phyloP scores from a whole-genome alignment of 2,113 vertebrate species.

The Notarius quadriscutis region DNA sequence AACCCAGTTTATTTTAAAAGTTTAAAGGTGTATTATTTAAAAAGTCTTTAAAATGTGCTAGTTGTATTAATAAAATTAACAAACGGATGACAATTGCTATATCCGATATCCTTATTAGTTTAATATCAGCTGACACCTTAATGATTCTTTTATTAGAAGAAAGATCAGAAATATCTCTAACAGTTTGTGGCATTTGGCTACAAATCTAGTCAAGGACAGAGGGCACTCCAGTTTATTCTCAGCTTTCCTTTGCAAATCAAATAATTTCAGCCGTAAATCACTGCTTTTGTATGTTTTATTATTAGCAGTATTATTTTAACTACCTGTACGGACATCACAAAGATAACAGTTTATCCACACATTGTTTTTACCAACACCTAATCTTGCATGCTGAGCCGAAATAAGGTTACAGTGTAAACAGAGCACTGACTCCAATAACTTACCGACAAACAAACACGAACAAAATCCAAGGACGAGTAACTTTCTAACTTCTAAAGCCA shows the following conservation, averaged over 20 bases:
- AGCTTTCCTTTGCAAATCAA: neutral
- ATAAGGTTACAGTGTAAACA: neutral
- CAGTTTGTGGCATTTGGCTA: neutral
- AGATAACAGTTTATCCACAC: neutral
- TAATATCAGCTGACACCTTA: neutral
- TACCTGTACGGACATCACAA: neutral
- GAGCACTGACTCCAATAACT: neutral
- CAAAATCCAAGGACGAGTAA: constrained; percentile 3
- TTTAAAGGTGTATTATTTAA: neutral
- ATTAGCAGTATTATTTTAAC: too few relatives aligned
- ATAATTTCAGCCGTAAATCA: neutral
- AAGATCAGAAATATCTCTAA: too few relatives aligned
- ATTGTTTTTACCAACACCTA: neutral
- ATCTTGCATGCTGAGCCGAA: neutral
- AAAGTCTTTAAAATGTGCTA: neutral
- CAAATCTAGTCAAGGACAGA: neutral
- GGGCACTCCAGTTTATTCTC: neutral
- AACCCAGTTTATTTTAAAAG: neutral
- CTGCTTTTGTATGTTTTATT: neutral
- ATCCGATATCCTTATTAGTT: neutral
- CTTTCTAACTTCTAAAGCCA: neutral
- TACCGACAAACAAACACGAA: constrained; percentile 21
- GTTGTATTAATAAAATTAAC: neutral
- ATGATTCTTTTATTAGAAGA: neutral
- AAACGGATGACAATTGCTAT: neutral